Evolutionary conservation across 2,113 vertebrate species (phyloP).

Genomic region (Cynopterus brachyotis): DNA sequence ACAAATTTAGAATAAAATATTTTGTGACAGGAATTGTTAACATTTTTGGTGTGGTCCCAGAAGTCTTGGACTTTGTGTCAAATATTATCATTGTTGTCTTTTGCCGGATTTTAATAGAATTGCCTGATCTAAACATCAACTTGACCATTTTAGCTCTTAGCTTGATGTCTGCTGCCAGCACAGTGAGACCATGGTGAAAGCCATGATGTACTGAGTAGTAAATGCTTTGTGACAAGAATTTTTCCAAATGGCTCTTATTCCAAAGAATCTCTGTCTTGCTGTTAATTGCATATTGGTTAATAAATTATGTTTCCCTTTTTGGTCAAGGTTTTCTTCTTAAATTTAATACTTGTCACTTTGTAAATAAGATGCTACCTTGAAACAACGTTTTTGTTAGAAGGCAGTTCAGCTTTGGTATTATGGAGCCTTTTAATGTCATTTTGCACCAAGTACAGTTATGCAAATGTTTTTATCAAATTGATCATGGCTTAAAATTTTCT

Average conservation of each 20-base stretch:
- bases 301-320: background rate
- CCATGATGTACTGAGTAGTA: background rate
- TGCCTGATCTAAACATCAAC: background rate
- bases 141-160: background rate
- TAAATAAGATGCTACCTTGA: background rate
- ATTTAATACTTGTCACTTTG: background rate
- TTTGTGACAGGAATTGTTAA: background rate
- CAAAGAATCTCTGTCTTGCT: background rate
- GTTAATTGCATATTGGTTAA: background rate
- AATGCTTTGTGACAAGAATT: background rate
- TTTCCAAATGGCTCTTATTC: background rate
- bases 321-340: background rate
- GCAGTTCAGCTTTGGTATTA: slow-evolving; percentile 64
- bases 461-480: slow-evolving; percentile 78
- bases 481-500: slow-evolving; percentile 75
- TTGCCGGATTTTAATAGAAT: slow-evolving; percentile 24
- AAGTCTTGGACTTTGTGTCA: slow-evolving; percentile 13
- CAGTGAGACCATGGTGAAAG: background rate
- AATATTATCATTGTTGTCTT: background rate
- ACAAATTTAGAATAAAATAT: background rate
- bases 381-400: slow-evolving; percentile 19
- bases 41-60: background rate
- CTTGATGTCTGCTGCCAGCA: background rate
- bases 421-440: slow-evolving; percentile 72
- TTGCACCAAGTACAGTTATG: slow-evolving; percentile 75